These are phyloP conservation scores for Metridium senile DNA, from an alignment of 92 coral and sea anemone genomes.

Conservation along the genomic window DNA sequence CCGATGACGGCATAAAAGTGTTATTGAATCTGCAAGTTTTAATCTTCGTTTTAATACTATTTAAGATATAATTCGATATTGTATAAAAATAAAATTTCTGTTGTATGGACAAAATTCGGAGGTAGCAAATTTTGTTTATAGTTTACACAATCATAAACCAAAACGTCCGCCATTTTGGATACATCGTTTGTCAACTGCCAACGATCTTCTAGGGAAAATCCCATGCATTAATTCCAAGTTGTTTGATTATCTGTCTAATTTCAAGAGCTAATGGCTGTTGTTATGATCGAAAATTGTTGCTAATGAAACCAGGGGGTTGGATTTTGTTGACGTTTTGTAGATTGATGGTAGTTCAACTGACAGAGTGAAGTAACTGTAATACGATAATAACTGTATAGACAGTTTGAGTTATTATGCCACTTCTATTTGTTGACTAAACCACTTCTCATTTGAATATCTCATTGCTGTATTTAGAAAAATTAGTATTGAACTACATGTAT, in stretches of 20 bases:
- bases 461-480: background rate
- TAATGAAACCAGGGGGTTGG: conserved; percentile 14
- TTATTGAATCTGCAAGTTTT: no score
- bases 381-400: background rate
- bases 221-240: background rate
- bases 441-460: background rate
- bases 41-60: no score
- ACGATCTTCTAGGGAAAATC: background rate
- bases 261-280: background rate
- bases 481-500: no score
- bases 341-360: conserved; percentile 14
- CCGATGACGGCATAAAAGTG: no score
- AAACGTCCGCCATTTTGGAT: no score
- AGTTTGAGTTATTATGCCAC: background rate
- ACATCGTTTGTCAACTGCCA: background rate
- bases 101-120: no score
- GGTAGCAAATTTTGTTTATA: no score
- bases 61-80: no score
- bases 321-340: conserved; percentile 3
- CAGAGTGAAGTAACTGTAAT: conserved; percentile 15
- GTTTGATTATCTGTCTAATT: background rate
- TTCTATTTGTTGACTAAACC: background rate
- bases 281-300: conserved; percentile 6
- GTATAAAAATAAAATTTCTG: no score
- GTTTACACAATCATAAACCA: no score